phyloP scores from a whole-genome alignment of 2,113 vertebrate species.

The Sinocyclocheilus rhinocerous region DNA sequence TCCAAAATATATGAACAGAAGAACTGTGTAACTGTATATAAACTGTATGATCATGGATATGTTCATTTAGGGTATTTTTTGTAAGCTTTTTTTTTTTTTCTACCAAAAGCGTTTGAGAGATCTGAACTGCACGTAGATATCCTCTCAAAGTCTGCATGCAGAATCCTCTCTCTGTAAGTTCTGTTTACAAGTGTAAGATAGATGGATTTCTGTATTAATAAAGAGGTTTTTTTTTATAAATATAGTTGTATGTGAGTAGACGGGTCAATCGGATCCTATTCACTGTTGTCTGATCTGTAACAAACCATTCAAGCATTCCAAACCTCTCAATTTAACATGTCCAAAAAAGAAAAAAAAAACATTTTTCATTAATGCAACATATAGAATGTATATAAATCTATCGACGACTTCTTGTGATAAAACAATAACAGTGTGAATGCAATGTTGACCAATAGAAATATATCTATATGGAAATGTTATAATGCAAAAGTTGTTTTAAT shows the following conservation, averaged over 20 bases:
- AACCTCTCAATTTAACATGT: not conserved
- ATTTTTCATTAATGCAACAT: constrained; percentile 37
- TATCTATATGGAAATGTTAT: constrained; percentile 51
- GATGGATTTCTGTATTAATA: constrained; percentile 46
- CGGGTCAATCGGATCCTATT: constrained; percentile 37
- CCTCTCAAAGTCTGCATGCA: constrained; percentile 55
- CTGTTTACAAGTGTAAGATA: constrained; percentile 52
- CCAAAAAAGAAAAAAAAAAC: not conserved
- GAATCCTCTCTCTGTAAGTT: constrained; percentile 46
- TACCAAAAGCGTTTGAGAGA: constrained; percentile 30
- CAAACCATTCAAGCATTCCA: constrained; percentile 30
- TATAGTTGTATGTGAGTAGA: constrained; percentile 40
- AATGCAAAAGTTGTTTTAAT: constrained; percentile 52
- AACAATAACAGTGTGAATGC: constrained; percentile 52
- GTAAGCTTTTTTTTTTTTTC: constrained; percentile 51
- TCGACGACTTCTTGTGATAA: constrained; percentile 30
- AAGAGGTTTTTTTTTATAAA: constrained; percentile 49
- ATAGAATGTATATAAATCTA: constrained; percentile 46
- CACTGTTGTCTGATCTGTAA: constrained; percentile 52
- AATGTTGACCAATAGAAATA: constrained; percentile 50
- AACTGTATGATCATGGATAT: constrained; percentile 50
- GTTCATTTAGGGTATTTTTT: constrained; percentile 56
- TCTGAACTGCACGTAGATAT: constrained; percentile 56
- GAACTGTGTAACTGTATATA: constrained; percentile 23
- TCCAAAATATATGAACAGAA: constrained; percentile 12